A percentile compares a stretch with the other conserved stretches of the same genome.
phyloP scores from a whole-genome alignment of 2,888 invertebrate species.

The Agrotis segetum region DNA sequence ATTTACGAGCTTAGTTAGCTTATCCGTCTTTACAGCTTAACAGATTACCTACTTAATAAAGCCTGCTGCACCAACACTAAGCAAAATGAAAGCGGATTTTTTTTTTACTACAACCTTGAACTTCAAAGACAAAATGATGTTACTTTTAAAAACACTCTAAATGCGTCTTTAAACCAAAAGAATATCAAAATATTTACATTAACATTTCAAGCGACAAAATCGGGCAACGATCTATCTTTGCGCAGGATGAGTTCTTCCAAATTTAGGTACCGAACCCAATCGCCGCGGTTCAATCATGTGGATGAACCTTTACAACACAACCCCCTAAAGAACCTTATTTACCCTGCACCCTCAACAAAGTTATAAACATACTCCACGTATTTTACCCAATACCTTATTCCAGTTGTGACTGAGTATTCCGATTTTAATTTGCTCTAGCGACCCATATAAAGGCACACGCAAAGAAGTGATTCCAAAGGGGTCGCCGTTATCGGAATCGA shows the following conservation, averaged over 20 bases:
- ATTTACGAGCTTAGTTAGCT: background rate
- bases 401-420: background rate
- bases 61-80: background rate
- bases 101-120: background rate
- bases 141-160: background rate
- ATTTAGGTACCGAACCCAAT: slow-evolving; percentile 34
- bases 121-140: background rate
- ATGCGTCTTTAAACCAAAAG: background rate
- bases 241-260: slow-evolving; percentile 13
- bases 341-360: background rate
- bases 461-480: slow-evolving; percentile 4
- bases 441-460: background rate
- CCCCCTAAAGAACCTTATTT: slow-evolving; percentile 15
- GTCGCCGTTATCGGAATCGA: slow-evolving; percentile 4
- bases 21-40: slow-evolving; percentile 3
- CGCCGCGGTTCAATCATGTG: slow-evolving; percentile 37
- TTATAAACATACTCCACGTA: background rate
- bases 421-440: background rate
- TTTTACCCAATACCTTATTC: background rate
- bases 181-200: background rate
- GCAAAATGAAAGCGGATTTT: background rate
- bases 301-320: slow-evolving; percentile 24
- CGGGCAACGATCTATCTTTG: slow-evolving; percentile 8
- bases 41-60: slow-evolving; percentile 1
- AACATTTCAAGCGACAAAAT: slow-evolving; percentile 20